Conservation (phyloP, 2,888 invertebrate genomes). For the Lamproptera curius region DNA sequence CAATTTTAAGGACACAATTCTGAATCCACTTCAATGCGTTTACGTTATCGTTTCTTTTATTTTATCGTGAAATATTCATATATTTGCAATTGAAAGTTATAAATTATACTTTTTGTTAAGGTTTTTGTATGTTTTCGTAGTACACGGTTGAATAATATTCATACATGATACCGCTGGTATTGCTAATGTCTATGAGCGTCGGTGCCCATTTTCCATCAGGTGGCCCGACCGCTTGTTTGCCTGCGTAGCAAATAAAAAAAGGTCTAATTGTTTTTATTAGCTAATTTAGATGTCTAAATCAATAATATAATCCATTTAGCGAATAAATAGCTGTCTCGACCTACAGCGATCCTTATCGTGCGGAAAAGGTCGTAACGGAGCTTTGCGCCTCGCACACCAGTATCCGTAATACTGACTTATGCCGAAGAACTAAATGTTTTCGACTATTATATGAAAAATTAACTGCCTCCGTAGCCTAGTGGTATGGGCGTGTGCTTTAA, state of each 20-base stretch:
- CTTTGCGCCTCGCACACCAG: constrained; percentile 14
- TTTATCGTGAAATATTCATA: background rate
- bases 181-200: too few relatives aligned
- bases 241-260: too few relatives aligned
- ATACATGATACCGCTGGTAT: too few relatives aligned
- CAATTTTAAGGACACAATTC: constrained; percentile 7
- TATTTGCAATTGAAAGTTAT: background rate
- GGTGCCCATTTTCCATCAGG: too few relatives aligned
- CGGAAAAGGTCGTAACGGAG: constrained; percentile 2
- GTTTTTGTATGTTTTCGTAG: too few relatives aligned
- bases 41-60: background rate
- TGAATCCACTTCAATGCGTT: background rate
- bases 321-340: constrained; percentile 10
- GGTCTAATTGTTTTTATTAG: too few relatives aligned
- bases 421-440: constrained; percentile 11
- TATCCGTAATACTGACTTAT: constrained; percentile 19
- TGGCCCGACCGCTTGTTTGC: too few relatives aligned
- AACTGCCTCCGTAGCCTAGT: too few relatives aligned
- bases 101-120: background rate
- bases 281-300: background rate
- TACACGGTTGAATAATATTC: too few relatives aligned
- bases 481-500: too few relatives aligned
- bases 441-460: too few relatives aligned
- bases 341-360: constrained; percentile 11
- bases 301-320: constrained; percentile 12